Base-by-base conservation (phyloP, 2,888 invertebrate genomes). In the Chymomyza caudatula region DNA sequence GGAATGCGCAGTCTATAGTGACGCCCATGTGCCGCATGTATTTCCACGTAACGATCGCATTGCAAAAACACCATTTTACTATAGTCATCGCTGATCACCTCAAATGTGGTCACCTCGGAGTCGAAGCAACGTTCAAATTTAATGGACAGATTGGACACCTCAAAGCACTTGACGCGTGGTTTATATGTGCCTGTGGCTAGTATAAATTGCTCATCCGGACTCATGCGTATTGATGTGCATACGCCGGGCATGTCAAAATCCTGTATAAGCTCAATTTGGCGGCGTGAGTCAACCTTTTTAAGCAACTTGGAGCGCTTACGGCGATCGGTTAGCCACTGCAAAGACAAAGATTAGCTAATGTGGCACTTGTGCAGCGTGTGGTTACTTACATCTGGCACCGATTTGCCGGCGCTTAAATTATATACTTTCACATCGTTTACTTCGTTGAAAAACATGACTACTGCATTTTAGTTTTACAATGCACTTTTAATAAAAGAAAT, bases 241-340 rank as follows among this genome's bases (percentile, higher is more conserved):
- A 99, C 93, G 56, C 95, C 97, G 23, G 99, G 99, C 99, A 99
- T 99, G 80, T 98, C 97, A 92, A 99, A 99, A 88, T 99, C 99
- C 91, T 99, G 99, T 75, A 99, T 96, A 49, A 99, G 93, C 91
- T 99, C 97, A 80, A 99, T 97, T 87, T 98, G 93, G 77, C 96
- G 93, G 76, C 97, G 92, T 55, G 98, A 92, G 88, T 98, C 98
- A 44, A 95, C 94, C 94, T 97, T 95, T 90, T 96, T 96, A 89
- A 96, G 96, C 59, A 96, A 92, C 69, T 97, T 91, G 5, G 94
- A 93, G 76, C 96, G 92, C 85, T 95, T 93, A 89, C 96, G 96
- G 78, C 94, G 92, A 86, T 97, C 97, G 2, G 96, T 94, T 60
- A 97, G 91, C 97, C 97, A 97, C 96, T 97, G 88, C 23, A 92